phyloP scores from a whole-genome alignment of 1,140 invertebrate genomes.

The Drosophila nikananu region DNA sequence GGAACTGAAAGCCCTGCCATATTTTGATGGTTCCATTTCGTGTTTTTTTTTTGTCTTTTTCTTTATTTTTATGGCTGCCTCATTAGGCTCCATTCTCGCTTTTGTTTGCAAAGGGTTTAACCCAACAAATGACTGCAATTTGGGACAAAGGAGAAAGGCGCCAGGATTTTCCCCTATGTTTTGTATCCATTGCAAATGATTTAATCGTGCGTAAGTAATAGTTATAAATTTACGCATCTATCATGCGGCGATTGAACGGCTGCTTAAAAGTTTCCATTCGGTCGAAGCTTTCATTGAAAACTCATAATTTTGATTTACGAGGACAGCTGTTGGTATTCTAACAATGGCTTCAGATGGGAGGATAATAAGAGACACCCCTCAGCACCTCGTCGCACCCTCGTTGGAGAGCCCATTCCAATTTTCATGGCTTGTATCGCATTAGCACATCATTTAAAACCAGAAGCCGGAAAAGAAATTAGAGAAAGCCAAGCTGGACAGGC shows the following conservation, averaged over 20 bases:
- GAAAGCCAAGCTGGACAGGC: slow-evolving; percentile 47
- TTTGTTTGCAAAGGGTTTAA: slow-evolving; percentile 76
- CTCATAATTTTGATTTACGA: slow-evolving; percentile 75
- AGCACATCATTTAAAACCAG: slow-evolving; percentile 68
- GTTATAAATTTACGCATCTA: slow-evolving; percentile 68
- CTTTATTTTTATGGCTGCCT: slow-evolving; percentile 57
- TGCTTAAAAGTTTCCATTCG: slow-evolving; percentile 51
- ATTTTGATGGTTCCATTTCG: slow-evolving; percentile 55
- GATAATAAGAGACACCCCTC: slow-evolving; percentile 23
- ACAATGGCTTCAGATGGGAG: slow-evolving; percentile 28
- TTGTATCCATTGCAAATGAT: slow-evolving; percentile 38
- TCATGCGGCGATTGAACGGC: slow-evolving; percentile 35
- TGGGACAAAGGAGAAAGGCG: slow-evolving; percentile 30
- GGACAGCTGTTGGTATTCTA: slow-evolving; percentile 66
- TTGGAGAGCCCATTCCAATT: slow-evolving; percentile 27
- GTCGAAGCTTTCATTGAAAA: slow-evolving; percentile 69
- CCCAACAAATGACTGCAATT: slow-evolving; percentile 71
- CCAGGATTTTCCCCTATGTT: slow-evolving; percentile 11
- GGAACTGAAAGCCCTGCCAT: slow-evolving; percentile 27
- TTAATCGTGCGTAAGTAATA: slow-evolving; percentile 80
- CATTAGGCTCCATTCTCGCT: slow-evolving; percentile 50
- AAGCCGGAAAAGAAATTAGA: slow-evolving; percentile 21
- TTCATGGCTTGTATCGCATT: slow-evolving; percentile 61
- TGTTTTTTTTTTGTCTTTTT: slow-evolving; percentile 4
- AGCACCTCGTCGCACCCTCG: slow-evolving; percentile 23